Conservation (phyloP, 2,113 vertebrate species). For the Gadus chalcogrammus region DNA sequence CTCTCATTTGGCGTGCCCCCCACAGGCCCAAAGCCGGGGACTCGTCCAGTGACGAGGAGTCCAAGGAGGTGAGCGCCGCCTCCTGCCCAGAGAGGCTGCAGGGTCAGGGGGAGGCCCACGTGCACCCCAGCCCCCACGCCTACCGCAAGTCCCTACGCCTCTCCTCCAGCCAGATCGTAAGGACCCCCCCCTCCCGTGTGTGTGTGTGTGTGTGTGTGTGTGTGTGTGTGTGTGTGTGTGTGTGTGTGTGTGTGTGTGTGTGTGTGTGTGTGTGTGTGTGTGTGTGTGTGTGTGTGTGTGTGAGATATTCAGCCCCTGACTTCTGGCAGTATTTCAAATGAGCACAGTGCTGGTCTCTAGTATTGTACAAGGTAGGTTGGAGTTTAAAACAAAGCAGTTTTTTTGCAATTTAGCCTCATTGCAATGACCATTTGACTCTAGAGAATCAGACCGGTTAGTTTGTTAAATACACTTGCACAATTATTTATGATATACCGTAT, state of each 20-base stretch:
- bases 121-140: conserved; percentile 68
- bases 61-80: conserved; percentile 82
- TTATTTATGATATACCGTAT: no score
- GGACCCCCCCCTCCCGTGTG: conserved; percentile 35
- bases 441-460: no score
- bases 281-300: not conserved
- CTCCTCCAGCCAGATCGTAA: conserved; percentile 93
- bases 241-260: no score
- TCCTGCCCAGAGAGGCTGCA: conserved; percentile 72
- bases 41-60: conserved; percentile 89
- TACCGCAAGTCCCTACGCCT: conserved; percentile 96
- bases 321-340: no score
- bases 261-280: not conserved
- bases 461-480: no score
- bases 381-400: no score
- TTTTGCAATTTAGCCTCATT: no score
- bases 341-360: no score
- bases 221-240: not conserved
- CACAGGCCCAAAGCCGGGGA: conserved; percentile 79
- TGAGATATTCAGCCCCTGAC: no score
- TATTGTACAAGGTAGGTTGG: no score
- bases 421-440: no score
- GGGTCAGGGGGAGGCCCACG: conserved; percentile 39
- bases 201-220: not conserved
- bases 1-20: no score